Evolutionary conservation across 1,140 invertebrate species (phyloP).

Genomic region (Latrodectus geometricus): DNA sequence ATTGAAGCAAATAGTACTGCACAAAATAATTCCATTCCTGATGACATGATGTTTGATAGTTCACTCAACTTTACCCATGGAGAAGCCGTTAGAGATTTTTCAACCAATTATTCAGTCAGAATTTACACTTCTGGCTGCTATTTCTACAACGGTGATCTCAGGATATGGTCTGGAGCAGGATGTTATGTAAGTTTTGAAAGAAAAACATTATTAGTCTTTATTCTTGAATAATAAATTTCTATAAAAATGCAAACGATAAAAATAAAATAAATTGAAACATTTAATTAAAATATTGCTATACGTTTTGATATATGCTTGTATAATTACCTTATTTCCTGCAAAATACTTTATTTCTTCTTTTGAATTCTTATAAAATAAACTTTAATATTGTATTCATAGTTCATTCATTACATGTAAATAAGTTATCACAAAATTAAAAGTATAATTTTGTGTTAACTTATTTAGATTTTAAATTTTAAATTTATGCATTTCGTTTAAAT

Average conservation of each 20-base stretch:
- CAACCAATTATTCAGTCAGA: conserved; percentile 66
- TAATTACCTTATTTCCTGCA: neutral
- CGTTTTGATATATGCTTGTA: neutral
- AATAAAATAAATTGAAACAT: too few relatives aligned
- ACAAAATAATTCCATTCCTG: conserved; percentile 55
- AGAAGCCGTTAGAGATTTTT: conserved; percentile 64
- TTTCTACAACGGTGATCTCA: conserved; percentile 65
- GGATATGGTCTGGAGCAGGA: conserved; percentile 66
- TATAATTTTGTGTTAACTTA: too few relatives aligned
- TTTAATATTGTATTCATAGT: too few relatives aligned
- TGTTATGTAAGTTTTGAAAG: conserved; percentile 64
- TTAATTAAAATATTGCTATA: neutral
- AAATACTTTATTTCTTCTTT: neutral
- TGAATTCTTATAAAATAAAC: too few relatives aligned
- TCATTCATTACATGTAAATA: too few relatives aligned
- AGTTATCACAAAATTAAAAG: too few relatives aligned
- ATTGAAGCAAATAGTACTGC: conserved; percentile 63
- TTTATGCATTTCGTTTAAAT: too few relatives aligned
- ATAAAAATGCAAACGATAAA: too few relatives aligned
- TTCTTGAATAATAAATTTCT: too few relatives aligned
- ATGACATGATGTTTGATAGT: conserved; percentile 63
- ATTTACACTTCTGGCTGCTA: conserved; percentile 67
- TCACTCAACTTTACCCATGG: conserved; percentile 61
- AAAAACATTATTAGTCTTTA: too few relatives aligned
- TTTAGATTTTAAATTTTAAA: too few relatives aligned